phyloP scores from a whole-genome alignment of 2,888 invertebrate species.

The Xanthostigma xanthostigma region DNA sequence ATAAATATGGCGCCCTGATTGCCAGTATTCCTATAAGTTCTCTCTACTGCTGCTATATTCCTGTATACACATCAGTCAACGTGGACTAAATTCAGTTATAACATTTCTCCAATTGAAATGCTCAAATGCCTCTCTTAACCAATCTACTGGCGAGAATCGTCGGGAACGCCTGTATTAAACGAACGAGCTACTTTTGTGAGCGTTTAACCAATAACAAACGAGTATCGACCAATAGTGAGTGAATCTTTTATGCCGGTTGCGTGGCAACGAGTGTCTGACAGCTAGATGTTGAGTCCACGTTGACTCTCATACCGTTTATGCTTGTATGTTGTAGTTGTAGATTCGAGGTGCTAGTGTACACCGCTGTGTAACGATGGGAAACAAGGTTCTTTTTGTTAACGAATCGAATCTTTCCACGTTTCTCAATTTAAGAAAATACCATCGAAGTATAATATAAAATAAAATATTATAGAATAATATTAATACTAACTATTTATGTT shows the following conservation, averaged over 20 bases:
- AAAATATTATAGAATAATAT: too few species aligned
- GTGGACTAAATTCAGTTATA: conserved; percentile 19
- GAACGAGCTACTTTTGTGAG: conserved; percentile 19
- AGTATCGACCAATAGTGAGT: conserved; percentile 19
- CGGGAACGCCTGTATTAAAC: conserved; percentile 24
- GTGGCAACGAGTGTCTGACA: conserved; percentile 20
- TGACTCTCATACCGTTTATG: conserved; percentile 16
- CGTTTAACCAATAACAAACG: conserved; percentile 9
- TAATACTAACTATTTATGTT: too few species aligned
- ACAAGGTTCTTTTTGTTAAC: too few species aligned
- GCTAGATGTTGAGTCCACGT: conserved; percentile 25
- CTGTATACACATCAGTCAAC: conserved; percentile 28
- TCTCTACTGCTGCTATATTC: conserved; percentile 17
- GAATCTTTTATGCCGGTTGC: conserved; percentile 20
- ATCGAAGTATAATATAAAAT: too few species aligned
- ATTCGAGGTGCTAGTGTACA: conserved; percentile 29
- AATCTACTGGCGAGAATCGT: conserved; percentile 9
- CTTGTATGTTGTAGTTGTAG: too few species aligned
- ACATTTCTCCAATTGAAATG: too few species aligned
- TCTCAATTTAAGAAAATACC: too few species aligned
- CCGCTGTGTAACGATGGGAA: too few species aligned
- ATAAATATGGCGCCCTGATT: conserved; percentile 37
- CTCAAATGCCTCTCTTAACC: conserved; percentile 8
- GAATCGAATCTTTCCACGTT: too few species aligned
- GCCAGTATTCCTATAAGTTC: conserved; percentile 21